phyloP scores from a whole-genome alignment of 2,113 vertebrate species.

The Andinoacara biseriatus region DNA sequence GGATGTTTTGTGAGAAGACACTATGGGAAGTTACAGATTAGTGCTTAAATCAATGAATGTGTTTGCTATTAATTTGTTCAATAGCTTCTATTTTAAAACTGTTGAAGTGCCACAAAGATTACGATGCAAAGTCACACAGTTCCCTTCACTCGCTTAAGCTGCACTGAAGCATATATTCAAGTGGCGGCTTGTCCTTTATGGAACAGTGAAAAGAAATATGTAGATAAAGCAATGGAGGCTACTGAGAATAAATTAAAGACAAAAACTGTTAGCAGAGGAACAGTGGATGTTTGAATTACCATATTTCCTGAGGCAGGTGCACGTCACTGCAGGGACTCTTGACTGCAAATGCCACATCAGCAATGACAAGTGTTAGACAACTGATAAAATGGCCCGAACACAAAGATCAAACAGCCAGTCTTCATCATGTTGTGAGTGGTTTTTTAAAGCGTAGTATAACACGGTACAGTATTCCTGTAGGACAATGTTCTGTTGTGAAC shows the following conservation, averaged over 20 bases:
- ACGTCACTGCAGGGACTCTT: neutral
- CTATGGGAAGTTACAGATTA: neutral
- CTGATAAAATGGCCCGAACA: neutral
- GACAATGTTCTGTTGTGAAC: accelerated
- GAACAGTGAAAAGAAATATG: neutral
- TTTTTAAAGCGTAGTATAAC: neutral
- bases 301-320: neutral
- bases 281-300: neutral
- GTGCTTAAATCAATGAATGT: neutral
- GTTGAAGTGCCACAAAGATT: neutral
- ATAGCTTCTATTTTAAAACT: neutral
- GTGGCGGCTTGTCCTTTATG: neutral
- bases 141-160: neutral
- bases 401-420: neutral
- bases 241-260: neutral
- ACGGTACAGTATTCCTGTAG: neutral
- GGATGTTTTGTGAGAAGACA: neutral
- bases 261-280: neutral
- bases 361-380: neutral
- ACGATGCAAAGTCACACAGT: accelerated
- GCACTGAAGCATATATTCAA: neutral
- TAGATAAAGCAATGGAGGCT: neutral
- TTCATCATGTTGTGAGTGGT: neutral
- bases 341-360: neutral
- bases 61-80: neutral